Percentiles rank a stretch among this genome's conserved stretches.
These are phyloP conservation scores for Trochalopteron elliotii DNA, from an alignment of 2,113 vertebrate species.

Conservation along the genomic window DNA sequence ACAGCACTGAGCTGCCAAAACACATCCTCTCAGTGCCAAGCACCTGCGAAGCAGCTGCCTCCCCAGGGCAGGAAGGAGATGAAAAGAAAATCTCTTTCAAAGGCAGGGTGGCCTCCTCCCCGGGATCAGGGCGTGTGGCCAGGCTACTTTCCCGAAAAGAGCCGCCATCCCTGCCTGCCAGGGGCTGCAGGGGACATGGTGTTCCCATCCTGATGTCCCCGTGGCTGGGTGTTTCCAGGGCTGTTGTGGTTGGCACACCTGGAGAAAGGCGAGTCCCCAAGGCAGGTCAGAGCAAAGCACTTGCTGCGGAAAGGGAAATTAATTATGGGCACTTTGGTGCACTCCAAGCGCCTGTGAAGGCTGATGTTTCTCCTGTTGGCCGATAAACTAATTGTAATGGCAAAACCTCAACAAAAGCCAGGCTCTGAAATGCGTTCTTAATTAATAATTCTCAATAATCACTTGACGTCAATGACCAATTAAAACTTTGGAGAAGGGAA, in stretches of 20 bases:
- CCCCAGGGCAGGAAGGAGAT: neutral
- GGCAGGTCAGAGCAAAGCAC: neutral
- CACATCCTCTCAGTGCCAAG: neutral
- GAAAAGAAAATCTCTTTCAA: neutral
- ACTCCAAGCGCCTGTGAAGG: conserved; percentile 3
- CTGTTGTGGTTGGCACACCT: conserved; percentile 51
- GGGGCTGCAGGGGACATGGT: neutral
- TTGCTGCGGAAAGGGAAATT: conserved; percentile 59
- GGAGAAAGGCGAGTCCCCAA: conserved; percentile 34
- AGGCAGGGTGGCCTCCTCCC: neutral
- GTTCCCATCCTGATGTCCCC: neutral
- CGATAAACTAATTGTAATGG: conserved; percentile 51
- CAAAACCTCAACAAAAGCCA: conserved; percentile 55
- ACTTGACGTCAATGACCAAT: conserved; percentile 60
- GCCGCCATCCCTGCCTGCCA: fast-evolving
- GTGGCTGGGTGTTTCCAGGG: neutral
- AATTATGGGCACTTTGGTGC: conserved; percentile 53
- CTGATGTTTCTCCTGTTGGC: conserved; percentile 42
- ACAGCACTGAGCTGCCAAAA: neutral
- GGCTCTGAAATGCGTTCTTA: conserved; percentile 41
- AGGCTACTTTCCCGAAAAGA: neutral
- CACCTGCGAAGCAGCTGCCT: neutral
- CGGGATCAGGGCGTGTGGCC: neutral
- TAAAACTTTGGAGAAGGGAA: conserved; percentile 57
- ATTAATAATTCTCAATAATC: conserved; percentile 63